These are phyloP conservation scores for Nautilus pompilius DNA, from an alignment of 1,140 invertebrate genomes.

Conservation along the genomic window DNA sequence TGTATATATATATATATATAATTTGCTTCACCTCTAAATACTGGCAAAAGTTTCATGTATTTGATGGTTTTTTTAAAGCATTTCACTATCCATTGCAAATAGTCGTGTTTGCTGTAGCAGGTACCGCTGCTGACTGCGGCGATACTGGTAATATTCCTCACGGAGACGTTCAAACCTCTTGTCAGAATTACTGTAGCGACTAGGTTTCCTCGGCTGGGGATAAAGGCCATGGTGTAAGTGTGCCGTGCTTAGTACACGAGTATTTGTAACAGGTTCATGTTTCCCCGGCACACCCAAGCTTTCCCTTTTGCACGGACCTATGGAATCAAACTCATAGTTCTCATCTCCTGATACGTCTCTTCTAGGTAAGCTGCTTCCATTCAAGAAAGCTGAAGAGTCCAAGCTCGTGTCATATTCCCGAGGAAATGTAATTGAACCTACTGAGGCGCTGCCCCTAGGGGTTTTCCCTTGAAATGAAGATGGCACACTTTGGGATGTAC, in stretches of 20 bases:
- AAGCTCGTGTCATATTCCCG: constrained; percentile 36
- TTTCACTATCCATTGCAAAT: constrained; percentile 46
- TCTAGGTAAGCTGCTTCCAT: constrained; percentile 20
- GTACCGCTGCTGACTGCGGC: constrained; percentile 68
- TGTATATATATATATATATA: too few species aligned
- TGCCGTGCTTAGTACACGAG: constrained; percentile 32
- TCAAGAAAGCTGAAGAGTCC: constrained; percentile 30
- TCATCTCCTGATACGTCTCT: constrained; percentile 86
- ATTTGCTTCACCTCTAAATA: too few species aligned
- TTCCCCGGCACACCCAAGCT: constrained; percentile 53
- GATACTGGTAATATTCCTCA: constrained; percentile 90
- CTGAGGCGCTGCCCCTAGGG: constrained; percentile 23
- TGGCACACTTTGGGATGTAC: constrained; percentile 79
- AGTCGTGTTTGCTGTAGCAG: constrained; percentile 12
- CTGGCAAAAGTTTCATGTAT: too few species aligned
- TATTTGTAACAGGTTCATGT: constrained; percentile 54
- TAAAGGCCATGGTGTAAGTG: constrained; percentile 53
- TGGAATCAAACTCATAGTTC: constrained; percentile 88
- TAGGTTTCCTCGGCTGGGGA: constrained; percentile 60
- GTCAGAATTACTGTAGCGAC: constrained; percentile 61
- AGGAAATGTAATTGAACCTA: constrained; percentile 26
- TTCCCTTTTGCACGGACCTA: constrained; percentile 33
- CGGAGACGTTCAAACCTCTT: constrained; percentile 90
- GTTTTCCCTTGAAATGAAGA: constrained; percentile 49
- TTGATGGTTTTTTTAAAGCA: constrained; percentile 38